Conservation (phyloP, 2,888 invertebrate species). For the Ectemnius continuus region DNA sequence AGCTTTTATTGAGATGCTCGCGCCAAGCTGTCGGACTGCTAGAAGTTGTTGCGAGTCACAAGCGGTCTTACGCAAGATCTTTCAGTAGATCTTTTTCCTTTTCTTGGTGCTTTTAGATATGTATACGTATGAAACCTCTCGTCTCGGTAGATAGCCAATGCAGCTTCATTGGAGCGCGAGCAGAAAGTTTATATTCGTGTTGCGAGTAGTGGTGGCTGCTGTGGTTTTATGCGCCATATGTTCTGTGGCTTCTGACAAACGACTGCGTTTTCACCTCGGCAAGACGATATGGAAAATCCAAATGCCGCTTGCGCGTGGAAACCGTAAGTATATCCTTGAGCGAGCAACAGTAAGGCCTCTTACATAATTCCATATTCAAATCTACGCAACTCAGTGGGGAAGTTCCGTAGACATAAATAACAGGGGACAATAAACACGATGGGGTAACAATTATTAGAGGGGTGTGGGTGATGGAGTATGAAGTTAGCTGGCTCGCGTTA, state of each 20-base stretch:
- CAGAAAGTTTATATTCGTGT: constrained; percentile 14
- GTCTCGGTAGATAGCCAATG: background rate
- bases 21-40: background rate
- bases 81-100: background rate
- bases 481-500: constrained; percentile 42
- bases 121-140: background rate
- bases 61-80: background rate
- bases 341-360: background rate
- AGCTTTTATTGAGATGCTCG: background rate
- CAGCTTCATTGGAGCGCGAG: constrained; percentile 9
- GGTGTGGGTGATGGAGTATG: background rate
- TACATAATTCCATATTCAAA: too few species aligned
- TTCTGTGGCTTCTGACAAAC: constrained; percentile 44
- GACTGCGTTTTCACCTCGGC: constrained; percentile 11
- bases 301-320: background rate
- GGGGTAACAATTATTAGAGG: background rate
- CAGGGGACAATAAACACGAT: constrained; percentile 21
- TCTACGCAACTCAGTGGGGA: background rate
- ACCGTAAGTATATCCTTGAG: background rate
- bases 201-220: constrained; percentile 22
- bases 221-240: constrained; percentile 43
- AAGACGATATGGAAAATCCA: background rate
- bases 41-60: too few species aligned
- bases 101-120: background rate
- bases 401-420: constrained; percentile 36